Conservation (phyloP, 2,113 vertebrate genomes). For the Sturnus vulgaris region DNA sequence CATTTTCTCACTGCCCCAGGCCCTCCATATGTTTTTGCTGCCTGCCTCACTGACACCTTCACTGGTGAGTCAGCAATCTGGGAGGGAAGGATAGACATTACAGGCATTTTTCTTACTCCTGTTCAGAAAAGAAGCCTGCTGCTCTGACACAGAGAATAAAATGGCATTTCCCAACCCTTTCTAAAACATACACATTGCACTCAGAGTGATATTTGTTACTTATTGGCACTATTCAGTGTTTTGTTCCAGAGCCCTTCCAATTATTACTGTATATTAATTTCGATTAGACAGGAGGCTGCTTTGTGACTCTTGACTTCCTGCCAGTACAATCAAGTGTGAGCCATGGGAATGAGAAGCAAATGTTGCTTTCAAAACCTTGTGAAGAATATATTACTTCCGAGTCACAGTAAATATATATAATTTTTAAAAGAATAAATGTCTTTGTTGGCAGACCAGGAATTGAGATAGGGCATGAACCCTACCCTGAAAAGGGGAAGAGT, state of each 20-base stretch:
- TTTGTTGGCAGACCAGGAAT: not conserved
- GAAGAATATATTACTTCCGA: slow-evolving; percentile 49
- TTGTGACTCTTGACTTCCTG: slow-evolving; percentile 71
- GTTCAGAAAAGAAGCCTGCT: not conserved
- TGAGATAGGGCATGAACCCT: not conserved
- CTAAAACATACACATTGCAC: not conserved
- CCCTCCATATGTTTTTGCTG: not conserved
- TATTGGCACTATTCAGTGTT: slow-evolving; percentile 46
- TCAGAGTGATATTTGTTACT: slow-evolving; percentile 52
- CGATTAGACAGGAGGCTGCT: slow-evolving; percentile 72
- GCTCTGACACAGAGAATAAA: not conserved
- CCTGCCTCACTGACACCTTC: not conserved
- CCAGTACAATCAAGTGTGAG: slow-evolving; percentile 69
- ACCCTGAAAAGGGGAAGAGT: not conserved
- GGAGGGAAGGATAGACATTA: not conserved
- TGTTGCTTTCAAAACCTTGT: slow-evolving; percentile 62
- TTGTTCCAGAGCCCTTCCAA: slow-evolving; percentile 59
- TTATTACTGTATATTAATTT: slow-evolving; percentile 76
- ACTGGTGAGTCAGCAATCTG: not conserved
- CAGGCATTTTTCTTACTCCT: not conserved
- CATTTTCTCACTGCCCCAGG: not conserved
- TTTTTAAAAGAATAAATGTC: not conserved
- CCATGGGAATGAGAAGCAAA: slow-evolving; percentile 70
- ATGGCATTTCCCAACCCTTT: not conserved
- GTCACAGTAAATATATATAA: slow-evolving; percentile 25